Conservation (phyloP, 2,113 vertebrate genomes). For the Pseudopodoces humilis region DNA sequence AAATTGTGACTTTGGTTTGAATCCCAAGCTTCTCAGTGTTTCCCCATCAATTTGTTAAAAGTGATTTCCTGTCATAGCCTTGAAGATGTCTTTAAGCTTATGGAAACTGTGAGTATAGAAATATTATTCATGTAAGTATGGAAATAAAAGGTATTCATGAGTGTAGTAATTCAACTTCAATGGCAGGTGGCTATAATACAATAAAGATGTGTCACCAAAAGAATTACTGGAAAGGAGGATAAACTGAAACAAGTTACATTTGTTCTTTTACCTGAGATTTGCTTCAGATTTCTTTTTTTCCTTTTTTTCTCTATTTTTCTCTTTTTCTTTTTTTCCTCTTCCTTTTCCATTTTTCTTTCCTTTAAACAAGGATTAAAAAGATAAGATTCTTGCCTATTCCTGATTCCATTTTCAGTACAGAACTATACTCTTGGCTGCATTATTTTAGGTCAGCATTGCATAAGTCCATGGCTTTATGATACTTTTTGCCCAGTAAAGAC, state of each 20-base stretch:
- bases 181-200: neutral
- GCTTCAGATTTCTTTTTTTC: neutral
- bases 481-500: neutral
- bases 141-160: neutral
- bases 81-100: neutral
- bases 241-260: neutral
- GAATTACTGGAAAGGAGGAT: neutral
- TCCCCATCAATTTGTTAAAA: neutral
- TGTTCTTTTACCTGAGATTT: rapidly evolving
- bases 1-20: neutral
- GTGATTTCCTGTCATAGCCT: neutral
- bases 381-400: neutral
- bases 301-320: too few species aligned
- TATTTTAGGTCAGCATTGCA: neutral
- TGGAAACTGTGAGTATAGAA: neutral
- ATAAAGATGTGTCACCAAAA: neutral
- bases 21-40: neutral
- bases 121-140: neutral
- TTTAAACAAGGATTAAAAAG: neutral
- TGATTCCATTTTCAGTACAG: neutral
- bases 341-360: neutral
- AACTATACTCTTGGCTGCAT: neutral
- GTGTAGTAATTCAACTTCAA: neutral
- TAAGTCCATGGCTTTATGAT: neutral
- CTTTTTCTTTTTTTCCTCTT: too few species aligned